These are phyloP conservation scores for Nomada fabriciana DNA, from an alignment of 2,888 invertebrate species.

Conservation along the genomic window DNA sequence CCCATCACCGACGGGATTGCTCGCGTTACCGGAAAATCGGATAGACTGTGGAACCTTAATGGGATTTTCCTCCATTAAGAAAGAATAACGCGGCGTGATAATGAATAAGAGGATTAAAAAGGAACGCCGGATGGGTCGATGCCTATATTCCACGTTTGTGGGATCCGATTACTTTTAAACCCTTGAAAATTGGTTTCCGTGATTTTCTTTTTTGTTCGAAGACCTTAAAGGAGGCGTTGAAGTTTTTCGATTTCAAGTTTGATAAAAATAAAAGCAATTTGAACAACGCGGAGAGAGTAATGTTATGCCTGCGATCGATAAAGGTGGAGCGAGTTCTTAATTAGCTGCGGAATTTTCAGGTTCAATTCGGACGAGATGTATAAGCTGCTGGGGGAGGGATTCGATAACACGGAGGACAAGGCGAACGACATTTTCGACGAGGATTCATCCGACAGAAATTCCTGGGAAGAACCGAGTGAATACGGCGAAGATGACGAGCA, in stretches of 20 bases:
- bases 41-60: constrained; percentile 24
- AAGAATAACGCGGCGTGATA: constrained; percentile 25
- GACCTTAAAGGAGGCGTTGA: too few relatives aligned
- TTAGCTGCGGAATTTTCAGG: constrained; percentile 36
- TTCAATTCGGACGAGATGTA: constrained; percentile 31
- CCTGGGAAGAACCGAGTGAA: constrained; percentile 7
- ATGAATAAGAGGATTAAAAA: constrained; percentile 12
- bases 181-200: too few relatives aligned
- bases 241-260: too few relatives aligned
- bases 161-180: too few relatives aligned
- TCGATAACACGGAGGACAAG: not conserved
- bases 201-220: too few relatives aligned
- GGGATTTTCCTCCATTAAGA: constrained; percentile 13
- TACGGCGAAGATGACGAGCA: constrained; percentile 1
- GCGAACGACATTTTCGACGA: constrained; percentile 39
- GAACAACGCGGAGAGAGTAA: too few relatives aligned
- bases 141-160: too few relatives aligned
- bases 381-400: constrained; percentile 36
- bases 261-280: too few relatives aligned
- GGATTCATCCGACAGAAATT: not conserved
- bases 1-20: constrained; percentile 15
- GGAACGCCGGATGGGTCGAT: not conserved
- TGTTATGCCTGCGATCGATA: too few relatives aligned
- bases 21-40: constrained; percentile 44
- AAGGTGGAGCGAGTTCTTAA: not conserved